Evolutionary conservation across 2,888 invertebrate genomes (phyloP).

Genomic region (Alloplasta piceator): DNA sequence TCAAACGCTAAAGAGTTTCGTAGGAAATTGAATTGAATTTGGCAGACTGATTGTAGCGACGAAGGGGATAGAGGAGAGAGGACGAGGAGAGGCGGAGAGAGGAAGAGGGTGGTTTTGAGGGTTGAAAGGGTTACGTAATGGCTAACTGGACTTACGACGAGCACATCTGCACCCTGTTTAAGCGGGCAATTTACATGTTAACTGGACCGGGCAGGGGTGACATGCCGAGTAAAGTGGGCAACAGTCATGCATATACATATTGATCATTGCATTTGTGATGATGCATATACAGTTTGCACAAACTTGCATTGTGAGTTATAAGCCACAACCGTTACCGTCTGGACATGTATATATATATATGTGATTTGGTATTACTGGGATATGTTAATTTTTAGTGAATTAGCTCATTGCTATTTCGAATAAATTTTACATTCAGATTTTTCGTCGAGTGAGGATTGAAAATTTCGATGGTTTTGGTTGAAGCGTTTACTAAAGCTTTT

Average conservation of each 20-base stretch:
- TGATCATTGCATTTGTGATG: constrained; percentile 68
- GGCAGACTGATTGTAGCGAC: constrained; percentile 56
- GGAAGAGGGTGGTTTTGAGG: no score
- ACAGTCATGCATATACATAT: constrained; percentile 78
- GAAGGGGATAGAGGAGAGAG: not conserved
- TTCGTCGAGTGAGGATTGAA: no score
- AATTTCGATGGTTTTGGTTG: no score
- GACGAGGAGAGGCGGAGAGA: not conserved
- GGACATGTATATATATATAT: not conserved
- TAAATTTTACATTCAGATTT: no score
- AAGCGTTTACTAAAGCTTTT: no score
- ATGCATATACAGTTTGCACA: constrained; percentile 16
- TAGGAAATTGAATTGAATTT: constrained; percentile 81
- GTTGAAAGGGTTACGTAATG: constrained; percentile 37
- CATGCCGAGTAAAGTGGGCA: constrained; percentile 73
- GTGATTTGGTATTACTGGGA: no score
- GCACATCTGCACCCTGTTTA: constrained; percentile 69
- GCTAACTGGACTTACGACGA: constrained; percentile 42
- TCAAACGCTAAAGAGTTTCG: constrained; percentile 80
- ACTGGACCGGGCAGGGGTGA: constrained; percentile 70
- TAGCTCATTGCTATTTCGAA: no score
- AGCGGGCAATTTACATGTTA: constrained; percentile 82
- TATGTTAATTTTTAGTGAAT: no score
- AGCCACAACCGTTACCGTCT: no score
- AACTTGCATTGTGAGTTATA: no score